Evolutionary conservation across 2,888 invertebrate genomes (phyloP).

Genomic region (Glyphotaelius pellucidus): DNA sequence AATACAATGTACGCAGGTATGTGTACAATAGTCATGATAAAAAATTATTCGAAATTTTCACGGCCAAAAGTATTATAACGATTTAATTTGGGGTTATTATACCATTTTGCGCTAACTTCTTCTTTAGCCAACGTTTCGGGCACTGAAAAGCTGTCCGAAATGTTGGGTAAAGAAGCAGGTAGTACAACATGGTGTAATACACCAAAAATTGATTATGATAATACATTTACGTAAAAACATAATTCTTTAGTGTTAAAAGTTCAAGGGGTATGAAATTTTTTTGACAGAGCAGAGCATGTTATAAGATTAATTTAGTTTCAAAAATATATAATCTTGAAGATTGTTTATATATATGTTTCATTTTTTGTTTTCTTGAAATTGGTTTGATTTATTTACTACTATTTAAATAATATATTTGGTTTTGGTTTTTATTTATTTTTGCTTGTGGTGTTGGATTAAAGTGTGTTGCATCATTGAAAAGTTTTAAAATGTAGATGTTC

Average conservation of each 20-base stretch:
- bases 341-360: background rate
- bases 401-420: background rate
- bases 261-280: background rate
- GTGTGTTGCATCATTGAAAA: background rate
- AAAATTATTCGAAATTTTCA: background rate
- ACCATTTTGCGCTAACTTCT: too few species aligned
- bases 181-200: too few species aligned
- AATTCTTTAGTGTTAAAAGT: background rate
- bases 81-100: too few species aligned
- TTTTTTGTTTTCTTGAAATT: background rate
- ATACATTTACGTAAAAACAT: background rate
- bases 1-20: constrained; percentile 4
- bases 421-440: background rate
- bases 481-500: background rate
- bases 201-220: background rate
- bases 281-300: background rate
- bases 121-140: too few species aligned
- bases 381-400: background rate
- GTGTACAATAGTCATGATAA: background rate
- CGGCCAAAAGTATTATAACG: too few species aligned
- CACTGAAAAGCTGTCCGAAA: too few species aligned
- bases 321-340: background rate
- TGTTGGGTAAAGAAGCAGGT: too few species aligned
- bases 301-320: background rate
- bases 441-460: background rate